Base-by-base conservation (phyloP, 2,888 invertebrate genomes). In the Stictocephala bisonia region DNA sequence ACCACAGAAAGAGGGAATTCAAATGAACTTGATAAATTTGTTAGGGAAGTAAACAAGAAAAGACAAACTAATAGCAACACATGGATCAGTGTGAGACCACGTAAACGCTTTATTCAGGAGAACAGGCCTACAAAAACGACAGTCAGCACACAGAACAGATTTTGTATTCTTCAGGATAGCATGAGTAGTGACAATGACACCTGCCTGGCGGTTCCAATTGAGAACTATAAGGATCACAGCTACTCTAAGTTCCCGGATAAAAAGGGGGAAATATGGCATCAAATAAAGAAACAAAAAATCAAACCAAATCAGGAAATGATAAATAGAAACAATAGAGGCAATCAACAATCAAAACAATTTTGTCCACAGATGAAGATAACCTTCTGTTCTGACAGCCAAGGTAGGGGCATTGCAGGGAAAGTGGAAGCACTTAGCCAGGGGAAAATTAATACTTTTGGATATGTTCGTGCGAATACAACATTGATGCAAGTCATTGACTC, bases 351-450 rank as follows among this genome's bases (percentile, higher is more conserved):
- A 2, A 24, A 51, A 11, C 24, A 2, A 13, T 7, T 51, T 26
- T 24, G 51, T n/a, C 51, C 51, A n/a, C 3, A 22, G 1, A 11
- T 51, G 7, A 24, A 51, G 27, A 26, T 51, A 24, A 51, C 51
- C 2, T 27, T 51, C 51, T 51, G 51, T 24, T 51, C 51, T 2
- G 51, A 51, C 11, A 51, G 51, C n/a, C 51, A 51, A 24, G 51
- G 51, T 27, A 51, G 51, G 26, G 51, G 13, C n/a, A 51, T 51
- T 24, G 51, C 51, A 3, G 27, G 3, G 6, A 51, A 13, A 4
- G 27, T 51, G 24, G 51, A 51, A 24, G 27, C 51, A 24, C 51
- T n/a, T 26, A 51, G 51, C n/a, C 18, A 1, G 24, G 51, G 51
- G 1, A 24, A 27, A 24, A 51, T 51, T 11, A 51, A 51, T 24